Conservation (phyloP, 2,113 vertebrate species). For the Anarrhichthys ocellatus region DNA sequence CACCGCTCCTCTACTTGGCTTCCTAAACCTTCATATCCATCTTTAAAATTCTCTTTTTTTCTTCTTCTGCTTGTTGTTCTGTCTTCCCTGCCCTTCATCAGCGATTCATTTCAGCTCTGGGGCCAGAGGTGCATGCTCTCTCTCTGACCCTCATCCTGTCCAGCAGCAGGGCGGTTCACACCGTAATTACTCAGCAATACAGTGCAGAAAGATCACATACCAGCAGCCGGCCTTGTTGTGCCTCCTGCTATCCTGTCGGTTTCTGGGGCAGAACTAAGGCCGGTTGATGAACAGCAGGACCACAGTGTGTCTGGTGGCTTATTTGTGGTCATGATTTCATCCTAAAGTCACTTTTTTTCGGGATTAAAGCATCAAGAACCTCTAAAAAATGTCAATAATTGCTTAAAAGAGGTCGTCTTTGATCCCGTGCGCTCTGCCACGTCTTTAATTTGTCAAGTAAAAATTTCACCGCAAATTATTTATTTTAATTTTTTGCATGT, state of each 20-base stretch:
- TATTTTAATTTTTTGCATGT: no score
- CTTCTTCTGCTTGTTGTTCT: not conserved
- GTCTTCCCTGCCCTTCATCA: slow-evolving; percentile 11
- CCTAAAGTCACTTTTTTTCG: no score
- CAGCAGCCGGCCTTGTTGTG: slow-evolving; percentile 45
- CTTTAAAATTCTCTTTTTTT: not conserved
- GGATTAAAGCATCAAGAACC: no score
- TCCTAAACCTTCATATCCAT: not conserved
- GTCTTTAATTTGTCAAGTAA: not conserved
- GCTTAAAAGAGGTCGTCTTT: not conserved
- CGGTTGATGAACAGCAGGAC: not conserved
- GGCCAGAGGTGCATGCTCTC: slow-evolving; percentile 41
- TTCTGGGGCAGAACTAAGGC: slow-evolving; percentile 16
- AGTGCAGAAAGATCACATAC: slow-evolving; percentile 68
- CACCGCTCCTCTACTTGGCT: slow-evolving; percentile 30
- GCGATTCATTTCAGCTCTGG: slow-evolving; percentile 14
- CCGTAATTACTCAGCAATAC: slow-evolving; percentile 60
- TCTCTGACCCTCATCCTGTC: slow-evolving; percentile 32
- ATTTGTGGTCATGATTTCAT: not conserved
- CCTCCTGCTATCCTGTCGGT: slow-evolving; percentile 46
- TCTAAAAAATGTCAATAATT: not conserved
- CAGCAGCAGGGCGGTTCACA: slow-evolving; percentile 43
- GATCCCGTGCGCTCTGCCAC: not conserved
- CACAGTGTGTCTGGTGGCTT: not conserved
- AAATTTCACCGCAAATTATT: not conserved